These are phyloP conservation scores for Bombus difficillimus DNA, from an alignment of 1,140 invertebrate species.

Conservation along the genomic window DNA sequence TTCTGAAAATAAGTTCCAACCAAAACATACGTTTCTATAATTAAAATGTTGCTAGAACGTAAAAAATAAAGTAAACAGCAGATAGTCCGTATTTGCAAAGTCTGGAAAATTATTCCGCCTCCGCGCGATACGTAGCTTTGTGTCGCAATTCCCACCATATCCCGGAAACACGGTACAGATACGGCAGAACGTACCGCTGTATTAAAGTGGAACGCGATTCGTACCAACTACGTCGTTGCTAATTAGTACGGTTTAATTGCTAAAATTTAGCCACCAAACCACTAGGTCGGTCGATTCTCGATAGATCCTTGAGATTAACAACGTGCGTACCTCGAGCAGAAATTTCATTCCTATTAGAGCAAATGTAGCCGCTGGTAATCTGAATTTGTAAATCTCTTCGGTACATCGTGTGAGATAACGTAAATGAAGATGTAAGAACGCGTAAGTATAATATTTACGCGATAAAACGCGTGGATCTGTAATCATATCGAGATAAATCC, in stretches of 20 bases:
- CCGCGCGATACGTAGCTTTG: no score
- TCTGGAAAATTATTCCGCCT: not conserved
- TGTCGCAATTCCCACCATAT: no score
- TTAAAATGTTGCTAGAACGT: no score
- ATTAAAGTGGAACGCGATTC: not conserved
- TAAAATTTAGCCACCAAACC: not conserved
- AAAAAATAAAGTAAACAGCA: not conserved
- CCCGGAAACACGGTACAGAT: not conserved
- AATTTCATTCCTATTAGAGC: not conserved
- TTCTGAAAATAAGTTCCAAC: no score
- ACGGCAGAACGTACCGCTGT: not conserved
- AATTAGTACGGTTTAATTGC: constrained; percentile 11
- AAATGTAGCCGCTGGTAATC: not conserved
- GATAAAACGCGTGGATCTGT: no score
- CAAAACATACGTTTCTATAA: no score
- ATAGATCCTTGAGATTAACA: not conserved
- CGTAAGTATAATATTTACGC: not conserved
- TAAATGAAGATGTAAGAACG: not conserved
- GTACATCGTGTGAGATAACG: not conserved
- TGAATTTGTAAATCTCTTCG: not conserved
- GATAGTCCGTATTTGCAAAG: not conserved
- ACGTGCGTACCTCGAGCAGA: not conserved
- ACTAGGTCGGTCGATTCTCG: not conserved
- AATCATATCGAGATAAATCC: not conserved
- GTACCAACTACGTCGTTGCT: not conserved